Conservation (phyloP, 2,797 vertebrate genomes). For the Hemibagrus guttatus region DNA sequence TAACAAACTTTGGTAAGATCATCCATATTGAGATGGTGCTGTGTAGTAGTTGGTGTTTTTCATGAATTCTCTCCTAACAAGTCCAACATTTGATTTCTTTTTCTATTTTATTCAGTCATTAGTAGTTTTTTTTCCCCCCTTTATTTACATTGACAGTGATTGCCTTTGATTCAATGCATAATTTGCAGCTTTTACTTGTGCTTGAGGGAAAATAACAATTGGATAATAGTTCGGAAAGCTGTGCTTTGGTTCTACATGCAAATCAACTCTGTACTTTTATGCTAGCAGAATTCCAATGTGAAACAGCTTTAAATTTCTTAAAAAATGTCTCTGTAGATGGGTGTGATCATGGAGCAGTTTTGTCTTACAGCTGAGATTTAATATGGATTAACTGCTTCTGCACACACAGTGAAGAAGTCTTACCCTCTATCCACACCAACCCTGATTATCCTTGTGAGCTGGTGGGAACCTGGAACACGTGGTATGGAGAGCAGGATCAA, state of each 20-base stretch:
- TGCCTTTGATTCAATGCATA: not conserved
- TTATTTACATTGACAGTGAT: not conserved
- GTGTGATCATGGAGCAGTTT: not conserved
- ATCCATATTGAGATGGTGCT: constrained; percentile 28
- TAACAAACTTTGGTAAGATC: constrained; percentile 94
- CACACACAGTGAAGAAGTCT: constrained; percentile 81
- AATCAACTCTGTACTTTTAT: not conserved
- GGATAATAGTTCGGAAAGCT: not conserved
- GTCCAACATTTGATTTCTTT: not conserved
- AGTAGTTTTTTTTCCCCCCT: not conserved
- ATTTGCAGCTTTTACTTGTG: not conserved
- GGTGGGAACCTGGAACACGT: constrained; percentile 98
- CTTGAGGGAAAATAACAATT: not conserved
- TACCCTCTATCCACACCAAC: constrained; percentile 88
- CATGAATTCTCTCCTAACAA: not conserved
- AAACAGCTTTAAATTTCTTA: not conserved
- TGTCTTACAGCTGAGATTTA: not conserved
- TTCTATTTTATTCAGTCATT: not conserved
- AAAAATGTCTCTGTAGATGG: not conserved
- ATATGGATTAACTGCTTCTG: constrained; percentile 6
- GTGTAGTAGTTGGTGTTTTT: constrained; percentile 6
- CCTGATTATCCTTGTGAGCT: constrained; percentile 93
- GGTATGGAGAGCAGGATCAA: constrained; percentile 99
- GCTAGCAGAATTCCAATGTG: not conserved
- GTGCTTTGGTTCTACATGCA: not conserved